Evolutionary conservation across 2,113 vertebrate species (phyloP).

Genomic region (Polypterus senegalus): DNA sequence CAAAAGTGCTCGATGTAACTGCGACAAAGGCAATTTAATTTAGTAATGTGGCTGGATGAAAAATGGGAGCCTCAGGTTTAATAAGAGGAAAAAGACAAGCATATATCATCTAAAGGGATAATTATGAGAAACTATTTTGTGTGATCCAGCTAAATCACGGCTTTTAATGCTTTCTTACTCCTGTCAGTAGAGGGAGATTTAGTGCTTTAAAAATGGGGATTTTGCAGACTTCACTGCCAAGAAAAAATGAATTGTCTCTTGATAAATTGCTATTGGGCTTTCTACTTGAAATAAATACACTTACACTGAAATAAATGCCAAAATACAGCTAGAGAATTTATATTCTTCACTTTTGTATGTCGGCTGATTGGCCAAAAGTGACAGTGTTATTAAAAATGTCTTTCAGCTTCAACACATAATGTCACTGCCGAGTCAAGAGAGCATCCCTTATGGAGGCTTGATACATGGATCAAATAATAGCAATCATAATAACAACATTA

Average conservation of each 20-base stretch:
- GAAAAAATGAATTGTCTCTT: conserved; percentile 70
- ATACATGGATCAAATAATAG: conserved; percentile 12
- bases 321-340: conserved; percentile 58
- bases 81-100: conserved; percentile 62
- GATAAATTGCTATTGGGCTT: conserved; percentile 67
- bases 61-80: conserved; percentile 68
- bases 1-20: conserved; percentile 57
- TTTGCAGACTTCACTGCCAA: conserved; percentile 68
- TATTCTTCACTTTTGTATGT: conserved; percentile 53
- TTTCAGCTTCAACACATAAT: conserved; percentile 33
- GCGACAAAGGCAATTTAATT: conserved; percentile 72
- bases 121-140: conserved; percentile 74
- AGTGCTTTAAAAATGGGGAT: conserved; percentile 67
- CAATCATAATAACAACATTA: conserved; percentile 1
- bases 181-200: conserved; percentile 65
- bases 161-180: conserved; percentile 72
- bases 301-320: conserved; percentile 67
- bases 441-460: conserved; percentile 15
- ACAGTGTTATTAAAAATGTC: conserved; percentile 50
- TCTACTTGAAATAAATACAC: conserved; percentile 58
- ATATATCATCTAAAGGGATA: conserved; percentile 73
- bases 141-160: conserved; percentile 71
- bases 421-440: conserved; percentile 28
- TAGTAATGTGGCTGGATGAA: conserved; percentile 64
- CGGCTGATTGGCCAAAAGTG: conserved; percentile 44